Conservation (phyloP, 2,113 vertebrate genomes). For the Phrynosoma blainvillii region DNA sequence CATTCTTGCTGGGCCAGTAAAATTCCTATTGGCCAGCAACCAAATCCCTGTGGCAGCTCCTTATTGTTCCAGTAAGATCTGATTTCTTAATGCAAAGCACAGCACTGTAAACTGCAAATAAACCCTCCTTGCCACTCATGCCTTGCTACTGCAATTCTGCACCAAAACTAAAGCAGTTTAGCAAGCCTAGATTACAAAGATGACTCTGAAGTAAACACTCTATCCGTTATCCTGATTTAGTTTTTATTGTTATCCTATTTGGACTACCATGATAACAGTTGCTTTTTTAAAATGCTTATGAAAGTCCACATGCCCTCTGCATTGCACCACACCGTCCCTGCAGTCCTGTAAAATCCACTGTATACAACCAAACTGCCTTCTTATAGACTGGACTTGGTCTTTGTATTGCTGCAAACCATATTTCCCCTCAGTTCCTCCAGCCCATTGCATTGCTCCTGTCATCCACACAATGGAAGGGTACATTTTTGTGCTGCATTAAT, state of each 20-base stretch:
- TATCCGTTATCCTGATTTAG: background rate
- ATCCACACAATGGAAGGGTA: conserved; percentile 2
- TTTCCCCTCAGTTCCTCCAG: background rate
- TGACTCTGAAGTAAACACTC: background rate
- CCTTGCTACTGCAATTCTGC: background rate
- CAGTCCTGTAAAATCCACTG: conserved; percentile 1
- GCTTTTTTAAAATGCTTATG: background rate
- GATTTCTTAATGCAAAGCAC: background rate
- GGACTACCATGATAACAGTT: background rate
- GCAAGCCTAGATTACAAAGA: background rate
- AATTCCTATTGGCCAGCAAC: background rate
- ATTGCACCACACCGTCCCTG: conserved; percentile 6
- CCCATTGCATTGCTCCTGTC: background rate
- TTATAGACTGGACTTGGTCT: background rate
- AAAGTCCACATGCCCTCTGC: background rate
- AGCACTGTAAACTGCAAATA: background rate
- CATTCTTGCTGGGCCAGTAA: too few species aligned
- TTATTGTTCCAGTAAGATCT: background rate
- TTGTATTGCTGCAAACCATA: conserved; percentile 24
- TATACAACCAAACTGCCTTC: background rate
- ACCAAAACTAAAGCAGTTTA: background rate
- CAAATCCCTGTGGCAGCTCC: background rate
- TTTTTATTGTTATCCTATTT: background rate
- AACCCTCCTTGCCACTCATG: background rate
- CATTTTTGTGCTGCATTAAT: background rate